phyloP scores from a whole-genome alignment of 2,888 invertebrate genomes.

The Myopa tessellatipennis region DNA sequence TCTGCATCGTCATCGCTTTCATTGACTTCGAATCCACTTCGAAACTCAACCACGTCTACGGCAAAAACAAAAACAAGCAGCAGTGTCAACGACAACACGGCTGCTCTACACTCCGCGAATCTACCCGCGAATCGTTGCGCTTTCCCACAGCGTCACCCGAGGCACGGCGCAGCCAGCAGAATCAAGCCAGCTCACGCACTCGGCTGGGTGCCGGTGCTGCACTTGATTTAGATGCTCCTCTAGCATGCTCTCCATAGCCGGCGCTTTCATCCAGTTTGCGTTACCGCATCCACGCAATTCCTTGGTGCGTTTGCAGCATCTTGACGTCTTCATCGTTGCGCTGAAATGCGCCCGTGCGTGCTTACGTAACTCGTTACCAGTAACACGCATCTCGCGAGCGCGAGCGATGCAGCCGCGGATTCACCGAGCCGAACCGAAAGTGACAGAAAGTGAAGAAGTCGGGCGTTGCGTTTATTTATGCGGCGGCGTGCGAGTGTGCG shows the following conservation, averaged over 20 bases:
- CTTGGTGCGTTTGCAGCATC: constrained; percentile 5
- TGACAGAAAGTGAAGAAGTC: constrained; percentile 25
- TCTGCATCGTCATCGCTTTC: neutral
- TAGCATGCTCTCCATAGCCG: neutral
- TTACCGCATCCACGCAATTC: constrained; percentile 7
- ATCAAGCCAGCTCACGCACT: neutral
- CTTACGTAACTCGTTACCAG: constrained; percentile 20
- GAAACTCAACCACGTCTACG: neutral
- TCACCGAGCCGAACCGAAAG: constrained; percentile 13
- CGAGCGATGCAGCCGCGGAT: neutral
- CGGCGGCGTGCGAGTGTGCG: neutral
- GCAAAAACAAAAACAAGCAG: neutral
- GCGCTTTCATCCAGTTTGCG: neutral
- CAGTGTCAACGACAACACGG: no score
- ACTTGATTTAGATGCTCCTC: constrained; percentile 1
- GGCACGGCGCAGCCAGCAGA: neutral
- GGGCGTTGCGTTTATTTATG: constrained; percentile 7
- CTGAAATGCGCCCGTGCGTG: constrained; percentile 28
- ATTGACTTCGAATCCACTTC: neutral
- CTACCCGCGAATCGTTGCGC: neutral
- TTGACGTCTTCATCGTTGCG: constrained; percentile 22
- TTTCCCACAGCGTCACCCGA: neutral
- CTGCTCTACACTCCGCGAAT: neutral
- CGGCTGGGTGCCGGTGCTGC: neutral
- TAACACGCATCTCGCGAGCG: neutral